phyloP scores from a whole-genome alignment of 1,140 invertebrate species.

The Druon quercuslanigerum region DNA sequence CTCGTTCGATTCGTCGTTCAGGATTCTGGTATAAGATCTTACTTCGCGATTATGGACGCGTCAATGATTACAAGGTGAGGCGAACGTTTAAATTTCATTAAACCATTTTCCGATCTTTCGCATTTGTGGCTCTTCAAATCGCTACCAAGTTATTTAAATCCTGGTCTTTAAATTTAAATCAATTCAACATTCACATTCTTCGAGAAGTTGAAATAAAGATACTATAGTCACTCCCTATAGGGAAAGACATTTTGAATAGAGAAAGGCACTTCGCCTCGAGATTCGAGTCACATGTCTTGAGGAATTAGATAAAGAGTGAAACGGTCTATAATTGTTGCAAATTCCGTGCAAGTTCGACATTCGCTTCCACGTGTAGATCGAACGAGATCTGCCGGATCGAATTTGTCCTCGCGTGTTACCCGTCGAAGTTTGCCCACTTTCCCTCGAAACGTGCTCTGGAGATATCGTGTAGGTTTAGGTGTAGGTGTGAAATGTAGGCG shows the following conservation, averaged over 20 bases:
- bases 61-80: background rate
- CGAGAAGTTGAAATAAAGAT: background rate
- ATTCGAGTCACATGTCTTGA: constrained; percentile 4
- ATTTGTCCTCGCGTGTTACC: constrained; percentile 60
- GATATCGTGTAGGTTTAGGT: constrained; percentile 58
- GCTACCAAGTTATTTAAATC: background rate
- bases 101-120: background rate
- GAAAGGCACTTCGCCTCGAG: background rate
- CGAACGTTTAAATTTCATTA: constrained; percentile 7
- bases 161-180: background rate
- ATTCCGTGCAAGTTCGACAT: constrained; percentile 22
- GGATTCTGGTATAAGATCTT: background rate
- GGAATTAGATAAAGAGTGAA: constrained; percentile 24
- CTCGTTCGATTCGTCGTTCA: background rate
- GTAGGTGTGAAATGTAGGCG: constrained; percentile 65
- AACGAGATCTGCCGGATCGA: constrained; percentile 51
- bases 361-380: constrained; percentile 14
- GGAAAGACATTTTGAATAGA: constrained; percentile 1
- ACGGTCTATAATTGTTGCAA: constrained; percentile 23
- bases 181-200: background rate
- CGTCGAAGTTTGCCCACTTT: constrained; percentile 54
- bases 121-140: background rate
- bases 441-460: constrained; percentile 49
- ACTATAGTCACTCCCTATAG: background rate
- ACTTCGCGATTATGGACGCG: background rate